Conservation (phyloP, 2,888 invertebrate genomes). For the Sphaerophoria rueppellii region DNA sequence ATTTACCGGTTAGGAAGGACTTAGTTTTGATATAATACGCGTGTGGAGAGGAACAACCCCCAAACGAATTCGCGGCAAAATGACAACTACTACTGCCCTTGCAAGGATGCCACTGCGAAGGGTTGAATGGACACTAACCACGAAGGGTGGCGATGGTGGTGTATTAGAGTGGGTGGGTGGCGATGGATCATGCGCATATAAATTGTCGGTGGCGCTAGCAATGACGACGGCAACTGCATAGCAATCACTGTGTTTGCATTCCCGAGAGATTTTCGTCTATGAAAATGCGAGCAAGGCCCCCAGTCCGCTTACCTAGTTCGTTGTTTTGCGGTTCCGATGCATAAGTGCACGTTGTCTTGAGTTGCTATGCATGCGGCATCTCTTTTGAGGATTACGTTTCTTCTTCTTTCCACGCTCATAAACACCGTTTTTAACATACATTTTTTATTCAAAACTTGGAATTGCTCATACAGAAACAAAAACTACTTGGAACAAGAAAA, state of each 20-base stretch:
- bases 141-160: constrained; percentile 47
- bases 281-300: constrained; percentile 56
- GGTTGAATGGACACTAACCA: constrained; percentile 70
- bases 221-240: constrained; percentile 8
- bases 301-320: constrained; percentile 13
- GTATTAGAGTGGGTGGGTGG: constrained; percentile 21
- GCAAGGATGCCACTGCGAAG: constrained; percentile 54
- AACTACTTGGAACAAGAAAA: constrained; percentile 11
- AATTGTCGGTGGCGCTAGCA: neutral
- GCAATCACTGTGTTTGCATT: constrained; percentile 43
- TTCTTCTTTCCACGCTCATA: neutral
- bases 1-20: constrained; percentile 44
- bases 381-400: neutral
- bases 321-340: constrained; percentile 60
- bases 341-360: constrained; percentile 28
- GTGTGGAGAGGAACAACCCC: constrained; percentile 75
- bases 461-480: neutral
- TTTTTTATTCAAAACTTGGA: constrained; percentile 7
- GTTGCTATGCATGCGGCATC: constrained; percentile 35
- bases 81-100: constrained; percentile 78
- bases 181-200: constrained; percentile 56
- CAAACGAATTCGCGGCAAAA: constrained; percentile 79
- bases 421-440: neutral
- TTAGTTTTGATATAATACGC: constrained; percentile 20
- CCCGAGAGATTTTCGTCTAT: constrained; percentile 61